These are phyloP conservation scores for Blennius ocellaris DNA, from an alignment of 2,113 vertebrate genomes.

Conservation along the genomic window DNA sequence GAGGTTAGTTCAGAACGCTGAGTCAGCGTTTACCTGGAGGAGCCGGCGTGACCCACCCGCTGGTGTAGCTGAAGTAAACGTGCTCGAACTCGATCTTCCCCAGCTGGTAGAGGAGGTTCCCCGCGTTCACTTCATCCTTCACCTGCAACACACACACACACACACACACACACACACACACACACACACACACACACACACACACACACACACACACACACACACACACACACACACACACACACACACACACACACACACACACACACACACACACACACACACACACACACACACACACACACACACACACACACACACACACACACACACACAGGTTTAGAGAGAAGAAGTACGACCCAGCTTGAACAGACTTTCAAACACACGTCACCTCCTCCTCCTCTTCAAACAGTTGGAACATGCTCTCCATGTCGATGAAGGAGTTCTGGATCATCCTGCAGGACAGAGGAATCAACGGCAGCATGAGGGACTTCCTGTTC, in stretches of 20 bases:
- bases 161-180: neutral
- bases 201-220: neutral
- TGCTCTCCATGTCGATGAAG: slow-evolving; percentile 99
- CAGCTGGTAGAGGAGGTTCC: slow-evolving; percentile 78
- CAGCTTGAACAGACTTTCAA: neutral
- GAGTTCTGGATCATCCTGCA: slow-evolving; percentile 96
- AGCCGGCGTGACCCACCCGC: slow-evolving; percentile 82
- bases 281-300: neutral
- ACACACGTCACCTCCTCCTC: slow-evolving; percentile 86
- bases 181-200: neutral
- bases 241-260: neutral
- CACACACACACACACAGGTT: neutral
- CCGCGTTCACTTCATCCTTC: slow-evolving; percentile 88
- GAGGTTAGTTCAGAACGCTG: accelerated
- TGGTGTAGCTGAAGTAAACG: slow-evolving; percentile 90
- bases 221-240: neutral
- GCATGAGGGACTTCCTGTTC: too few species aligned
- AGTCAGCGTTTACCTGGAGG: neutral
- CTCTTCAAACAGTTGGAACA: slow-evolving; percentile 93
- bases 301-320: neutral
- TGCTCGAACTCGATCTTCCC: slow-evolving; percentile 94
- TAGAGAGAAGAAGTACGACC: neutral
- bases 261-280: neutral
- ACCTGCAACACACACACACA: slow-evolving; percentile 80
- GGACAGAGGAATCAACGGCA: neutral